Base-by-base conservation (phyloP, 1,140 invertebrate genomes). In the Aphelenchoides besseyi region DNA sequence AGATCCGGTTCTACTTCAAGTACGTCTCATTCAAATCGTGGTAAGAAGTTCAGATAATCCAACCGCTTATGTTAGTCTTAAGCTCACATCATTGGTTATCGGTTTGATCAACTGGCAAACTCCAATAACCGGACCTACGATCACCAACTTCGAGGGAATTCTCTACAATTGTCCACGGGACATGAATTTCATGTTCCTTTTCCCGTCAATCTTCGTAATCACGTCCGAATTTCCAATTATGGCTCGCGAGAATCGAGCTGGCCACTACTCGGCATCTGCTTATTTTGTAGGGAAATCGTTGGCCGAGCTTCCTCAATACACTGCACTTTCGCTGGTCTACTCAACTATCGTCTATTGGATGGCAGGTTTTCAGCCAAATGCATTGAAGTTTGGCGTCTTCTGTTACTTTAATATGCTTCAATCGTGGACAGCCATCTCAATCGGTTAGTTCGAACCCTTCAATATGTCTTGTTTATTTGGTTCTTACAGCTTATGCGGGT, bases 111-210 rank as follows among this genome's bases (percentile, higher is more conserved):
- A 93, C 85, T 91, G 90, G 80, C 89, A 90, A 0, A 92, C 95
- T 84, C 86, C 89, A 77, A 79, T 92, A 32, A 89, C 92, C 78
- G 90, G 94, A 85, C 90, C 92, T 76, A 92, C 92, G 2, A 91
- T 95, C 0, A 91, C 92, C 89, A 96, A 96, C 84, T 93, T 96
- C 69, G 95, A 95, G 82, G 94, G 94, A 55, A 92, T 91, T n/a
- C 88, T 96, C 29, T 97, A 95, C 82, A 89, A 95, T 68, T 91
- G 94, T 81, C 87, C 95, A 1, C 93, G 91, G 2, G 94, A 93
- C 84, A 92, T 93, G 90, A 80, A 78, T 3, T 85, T 73, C 62
- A 70, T 85, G 69, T 74, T 71, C 54, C 26, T 52, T 23, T 85
- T 86, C 57, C 70, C 76, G 48, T 82, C 85, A 9, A 41, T 87